phyloP scores from a whole-genome alignment of 2,113 vertebrate species.

The Tragelaphus buxtoni region DNA sequence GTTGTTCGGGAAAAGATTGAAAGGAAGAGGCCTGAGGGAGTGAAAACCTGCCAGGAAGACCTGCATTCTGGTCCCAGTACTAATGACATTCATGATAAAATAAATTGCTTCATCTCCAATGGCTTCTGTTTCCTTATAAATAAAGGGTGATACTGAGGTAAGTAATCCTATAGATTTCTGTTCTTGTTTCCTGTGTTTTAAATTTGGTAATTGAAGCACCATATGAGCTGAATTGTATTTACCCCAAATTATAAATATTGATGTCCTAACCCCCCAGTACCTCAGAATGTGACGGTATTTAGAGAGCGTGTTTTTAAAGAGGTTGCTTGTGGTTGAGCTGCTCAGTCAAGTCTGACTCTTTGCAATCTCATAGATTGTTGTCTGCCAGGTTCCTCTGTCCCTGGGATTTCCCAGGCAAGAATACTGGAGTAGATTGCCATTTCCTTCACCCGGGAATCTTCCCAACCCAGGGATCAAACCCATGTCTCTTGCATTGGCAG shows the following conservation, averaged over 20 bases:
- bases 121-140: not conserved
- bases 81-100: not conserved
- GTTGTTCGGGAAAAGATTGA: rapidly evolving
- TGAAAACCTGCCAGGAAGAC: not conserved
- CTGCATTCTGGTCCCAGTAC: not conserved
- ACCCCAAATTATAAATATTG: not conserved
- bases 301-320: not conserved
- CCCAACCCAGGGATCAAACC: not conserved
- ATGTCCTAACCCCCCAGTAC: not conserved
- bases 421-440: not conserved
- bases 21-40: too few species aligned
- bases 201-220: not conserved
- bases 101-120: not conserved
- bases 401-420: not conserved
- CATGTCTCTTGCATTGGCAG: not conserved
- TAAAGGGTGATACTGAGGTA: not conserved
- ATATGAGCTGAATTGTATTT: not conserved
- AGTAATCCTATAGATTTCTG: not conserved
- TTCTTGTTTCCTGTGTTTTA: not conserved
- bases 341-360: not conserved
- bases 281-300: not conserved
- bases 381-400: not conserved
- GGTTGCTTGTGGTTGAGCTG: not conserved
- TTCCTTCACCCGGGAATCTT: not conserved
- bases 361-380: not conserved